Evolutionary conservation across 2,113 vertebrate species (phyloP).

Genomic region (Eonycteris spelaea): DNA sequence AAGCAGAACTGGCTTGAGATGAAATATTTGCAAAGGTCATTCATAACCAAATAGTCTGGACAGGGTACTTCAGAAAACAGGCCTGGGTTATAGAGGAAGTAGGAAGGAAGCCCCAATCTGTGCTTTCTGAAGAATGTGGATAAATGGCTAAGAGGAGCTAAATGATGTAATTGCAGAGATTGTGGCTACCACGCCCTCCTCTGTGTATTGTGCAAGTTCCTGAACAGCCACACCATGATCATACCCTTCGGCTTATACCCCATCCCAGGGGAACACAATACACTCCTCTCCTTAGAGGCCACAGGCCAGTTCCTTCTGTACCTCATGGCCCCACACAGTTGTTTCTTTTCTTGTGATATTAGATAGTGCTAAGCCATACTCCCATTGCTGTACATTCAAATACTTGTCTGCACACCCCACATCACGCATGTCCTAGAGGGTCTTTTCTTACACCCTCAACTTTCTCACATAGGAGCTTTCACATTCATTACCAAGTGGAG

Average conservation of each 20-base stretch:
- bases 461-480: neutral
- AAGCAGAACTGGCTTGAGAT: neutral
- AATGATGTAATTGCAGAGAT: neutral
- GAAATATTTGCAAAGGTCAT: neutral
- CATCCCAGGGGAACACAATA: neutral
- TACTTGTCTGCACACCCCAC: neutral
- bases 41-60: neutral
- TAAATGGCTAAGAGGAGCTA: neutral
- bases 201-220: neutral
- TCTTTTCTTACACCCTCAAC: neutral
- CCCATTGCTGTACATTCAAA: neutral
- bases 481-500: neutral
- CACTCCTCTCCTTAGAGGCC: neutral
- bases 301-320: neutral
- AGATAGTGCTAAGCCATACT: neutral
- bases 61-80: neutral
- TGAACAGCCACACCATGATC: neutral
- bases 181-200: neutral
- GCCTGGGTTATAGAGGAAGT: neutral
- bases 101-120: neutral
- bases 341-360: neutral
- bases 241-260: neutral
- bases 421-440: neutral
- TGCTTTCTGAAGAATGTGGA: neutral
- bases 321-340: neutral